A percentile compares a stretch with the other conserved stretches of the same genome.
Conservation (phyloP, 2,113 vertebrate species). For the Myocastor coypus region DNA sequence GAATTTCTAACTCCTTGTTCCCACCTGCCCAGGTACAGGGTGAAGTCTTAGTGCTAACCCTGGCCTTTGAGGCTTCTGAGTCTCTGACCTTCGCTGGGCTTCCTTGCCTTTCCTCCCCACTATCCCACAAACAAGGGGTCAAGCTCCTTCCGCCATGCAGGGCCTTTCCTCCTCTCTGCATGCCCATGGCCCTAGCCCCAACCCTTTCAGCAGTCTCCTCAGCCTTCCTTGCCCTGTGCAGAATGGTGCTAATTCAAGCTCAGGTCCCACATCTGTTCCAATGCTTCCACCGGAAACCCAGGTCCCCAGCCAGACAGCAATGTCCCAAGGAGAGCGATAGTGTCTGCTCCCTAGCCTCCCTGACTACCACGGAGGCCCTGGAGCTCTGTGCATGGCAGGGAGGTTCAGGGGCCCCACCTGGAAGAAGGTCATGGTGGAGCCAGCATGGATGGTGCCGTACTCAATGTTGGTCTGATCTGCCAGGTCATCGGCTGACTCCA, state of each 20-base stretch:
- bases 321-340: rapidly evolving
- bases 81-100: neutral
- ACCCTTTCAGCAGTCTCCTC: neutral
- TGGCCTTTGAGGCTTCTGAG: neutral
- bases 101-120: neutral
- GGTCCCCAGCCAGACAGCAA: neutral
- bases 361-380: neutral
- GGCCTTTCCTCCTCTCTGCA: neutral
- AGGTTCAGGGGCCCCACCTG: constrained; percentile 85
- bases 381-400: neutral
- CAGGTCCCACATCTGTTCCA: neutral
- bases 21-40: neutral
- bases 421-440: constrained; percentile 98
- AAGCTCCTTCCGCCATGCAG: neutral
- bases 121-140: neutral
- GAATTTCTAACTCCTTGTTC: neutral
- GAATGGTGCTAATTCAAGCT: neutral
- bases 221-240: neutral
- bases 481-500: constrained; percentile 94
- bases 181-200: neutral
- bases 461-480: constrained; percentile 97
- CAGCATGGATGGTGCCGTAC: constrained; percentile 96
- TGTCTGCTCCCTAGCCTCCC: neutral
- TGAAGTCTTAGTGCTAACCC: neutral
- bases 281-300: neutral